Evolutionary conservation across 2,888 invertebrate species (phyloP).

Genomic region (Drosophila barbarae): DNA sequence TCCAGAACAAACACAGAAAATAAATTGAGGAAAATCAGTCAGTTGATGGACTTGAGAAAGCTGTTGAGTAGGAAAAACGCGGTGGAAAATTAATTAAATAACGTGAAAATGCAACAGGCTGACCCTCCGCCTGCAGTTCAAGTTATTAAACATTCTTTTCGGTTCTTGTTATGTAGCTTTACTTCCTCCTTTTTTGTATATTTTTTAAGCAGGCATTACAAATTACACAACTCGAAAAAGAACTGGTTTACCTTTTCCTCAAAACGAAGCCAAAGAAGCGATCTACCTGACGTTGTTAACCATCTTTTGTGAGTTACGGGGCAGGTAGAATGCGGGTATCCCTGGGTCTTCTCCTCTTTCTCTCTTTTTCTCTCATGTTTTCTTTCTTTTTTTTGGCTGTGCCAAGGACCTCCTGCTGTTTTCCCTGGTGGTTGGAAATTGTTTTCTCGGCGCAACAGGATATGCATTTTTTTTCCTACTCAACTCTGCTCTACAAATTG

Average conservation of each 20-base stretch:
- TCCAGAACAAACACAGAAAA: conserved; percentile 55
- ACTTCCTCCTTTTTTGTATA: neutral
- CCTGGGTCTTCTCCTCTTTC: conserved; percentile 9
- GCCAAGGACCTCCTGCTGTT: conserved; percentile 46
- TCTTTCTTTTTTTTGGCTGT: neutral
- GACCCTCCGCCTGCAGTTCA: conserved; percentile 23
- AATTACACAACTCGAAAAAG: conserved; percentile 49
- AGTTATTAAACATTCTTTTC: conserved; percentile 43
- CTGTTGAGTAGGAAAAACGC: conserved; percentile 28
- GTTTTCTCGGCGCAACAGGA: conserved; percentile 71
- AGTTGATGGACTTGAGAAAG: conserved; percentile 29
- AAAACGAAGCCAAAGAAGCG: conserved; percentile 41
- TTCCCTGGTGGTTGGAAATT: conserved; percentile 63
- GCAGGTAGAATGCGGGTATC: conserved; percentile 45
- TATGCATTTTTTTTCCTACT: conserved; percentile 50
- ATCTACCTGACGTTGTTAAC: conserved; percentile 45
- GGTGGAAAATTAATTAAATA: conserved; percentile 61
- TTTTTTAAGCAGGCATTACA: conserved; percentile 67
- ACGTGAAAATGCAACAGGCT: conserved; percentile 67
- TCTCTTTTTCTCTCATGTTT: neutral
- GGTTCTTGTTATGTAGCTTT: conserved; percentile 27
- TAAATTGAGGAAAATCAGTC: conserved; percentile 52
- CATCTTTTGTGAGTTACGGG: conserved; percentile 35
- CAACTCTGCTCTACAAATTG: conserved; percentile 36
- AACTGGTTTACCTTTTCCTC: conserved; percentile 56